Evolutionary conservation across 2,888 invertebrate genomes (phyloP).

Genomic region (Brachylomia viminalis): DNA sequence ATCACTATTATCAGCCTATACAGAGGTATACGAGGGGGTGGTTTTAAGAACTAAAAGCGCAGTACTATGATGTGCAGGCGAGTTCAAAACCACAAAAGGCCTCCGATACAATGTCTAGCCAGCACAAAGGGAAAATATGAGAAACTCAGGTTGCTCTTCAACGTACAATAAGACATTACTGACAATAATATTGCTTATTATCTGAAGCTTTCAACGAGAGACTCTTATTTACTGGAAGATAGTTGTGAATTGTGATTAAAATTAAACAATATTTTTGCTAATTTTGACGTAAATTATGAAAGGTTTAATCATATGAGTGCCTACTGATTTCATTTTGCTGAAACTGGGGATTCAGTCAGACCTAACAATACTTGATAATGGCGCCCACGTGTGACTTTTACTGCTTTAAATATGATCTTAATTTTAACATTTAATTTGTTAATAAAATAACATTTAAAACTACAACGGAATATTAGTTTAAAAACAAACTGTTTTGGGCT

Average conservation of each 20-base stretch:
- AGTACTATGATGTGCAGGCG: slow-evolving; percentile 75
- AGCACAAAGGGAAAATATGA: slow-evolving; percentile 75
- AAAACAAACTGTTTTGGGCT: no score
- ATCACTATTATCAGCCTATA: slow-evolving; percentile 51
- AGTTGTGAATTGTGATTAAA: neutral
- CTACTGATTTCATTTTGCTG: neutral
- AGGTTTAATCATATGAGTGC: neutral
- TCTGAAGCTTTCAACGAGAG: slow-evolving; percentile 15
- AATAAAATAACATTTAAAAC: no score
- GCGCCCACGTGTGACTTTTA: neutral
- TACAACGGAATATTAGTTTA: no score
- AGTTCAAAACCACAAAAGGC: slow-evolving; percentile 85
- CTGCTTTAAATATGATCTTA: neutral
- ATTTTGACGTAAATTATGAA: neutral
- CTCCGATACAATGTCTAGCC: slow-evolving; percentile 79
- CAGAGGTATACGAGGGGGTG: slow-evolving; percentile 68
- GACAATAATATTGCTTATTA: slow-evolving; percentile 54
- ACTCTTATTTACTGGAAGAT: neutral
- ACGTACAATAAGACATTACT: slow-evolving; percentile 57
- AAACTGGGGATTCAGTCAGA: no score
- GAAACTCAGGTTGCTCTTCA: slow-evolving; percentile 62
- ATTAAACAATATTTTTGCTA: neutral
- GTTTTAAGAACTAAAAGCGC: slow-evolving; percentile 87
- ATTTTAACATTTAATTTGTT: no score
- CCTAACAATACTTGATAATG: neutral